phyloP scores from a whole-genome alignment of 2,113 vertebrate species.

The Oxygymnocypris stewartii region DNA sequence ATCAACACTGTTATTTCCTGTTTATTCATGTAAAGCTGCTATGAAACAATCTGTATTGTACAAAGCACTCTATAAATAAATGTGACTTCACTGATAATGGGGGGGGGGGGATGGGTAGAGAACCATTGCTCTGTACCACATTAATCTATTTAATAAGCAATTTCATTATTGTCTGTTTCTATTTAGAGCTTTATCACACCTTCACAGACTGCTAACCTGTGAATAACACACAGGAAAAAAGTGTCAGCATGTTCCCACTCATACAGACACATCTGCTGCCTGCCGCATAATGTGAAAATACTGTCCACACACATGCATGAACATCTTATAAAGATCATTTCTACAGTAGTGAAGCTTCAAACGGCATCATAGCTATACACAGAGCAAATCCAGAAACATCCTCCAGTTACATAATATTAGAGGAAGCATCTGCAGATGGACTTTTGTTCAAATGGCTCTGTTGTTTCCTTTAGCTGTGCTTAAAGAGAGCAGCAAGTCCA shows the following conservation, averaged over 20 bases:
- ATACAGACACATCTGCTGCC: neutral
- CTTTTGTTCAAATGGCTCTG: conserved; percentile 42
- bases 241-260: neutral
- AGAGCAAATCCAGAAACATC: conserved; percentile 21
- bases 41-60: neutral
- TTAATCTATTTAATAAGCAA: neutral
- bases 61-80: neutral
- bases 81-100: neutral
- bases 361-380: neutral
- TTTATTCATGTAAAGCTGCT: neutral
- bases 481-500: conserved; percentile 14
- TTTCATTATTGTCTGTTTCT: neutral
- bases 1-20: neutral
- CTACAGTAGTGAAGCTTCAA: conserved; percentile 4
- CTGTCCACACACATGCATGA: neutral
- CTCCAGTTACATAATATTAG: conserved; percentile 47
- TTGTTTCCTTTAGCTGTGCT: conserved; percentile 34
- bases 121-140: neutral
- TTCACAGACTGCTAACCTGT: neutral
- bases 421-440: conserved; percentile 53
- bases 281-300: neutral
- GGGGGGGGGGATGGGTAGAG: neutral
- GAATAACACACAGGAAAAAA: neutral
- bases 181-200: conserved; percentile 11
- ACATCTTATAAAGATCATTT: neutral